Evolutionary conservation across 2,113 vertebrate genomes (phyloP).

Genomic region (Azemiops feae): DNA sequence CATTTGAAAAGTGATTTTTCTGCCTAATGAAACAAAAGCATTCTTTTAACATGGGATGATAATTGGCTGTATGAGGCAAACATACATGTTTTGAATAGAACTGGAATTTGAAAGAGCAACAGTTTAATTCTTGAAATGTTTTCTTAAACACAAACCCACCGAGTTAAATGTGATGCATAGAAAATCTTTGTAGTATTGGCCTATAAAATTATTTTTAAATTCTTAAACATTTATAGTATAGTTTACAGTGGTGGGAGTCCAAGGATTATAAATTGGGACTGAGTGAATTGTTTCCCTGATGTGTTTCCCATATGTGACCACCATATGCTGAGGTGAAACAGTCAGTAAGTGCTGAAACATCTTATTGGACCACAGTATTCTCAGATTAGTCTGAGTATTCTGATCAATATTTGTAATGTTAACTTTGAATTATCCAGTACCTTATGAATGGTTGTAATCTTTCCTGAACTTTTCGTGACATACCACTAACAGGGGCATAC

Average conservation of each 20-base stretch:
- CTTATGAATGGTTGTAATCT: neutral
- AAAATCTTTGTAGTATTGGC: neutral
- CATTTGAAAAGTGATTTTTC: conserved; percentile 7
- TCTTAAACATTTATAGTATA: neutral
- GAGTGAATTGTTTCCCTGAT: neutral
- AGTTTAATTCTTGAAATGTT: neutral
- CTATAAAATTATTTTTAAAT: neutral
- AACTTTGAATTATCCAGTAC: neutral
- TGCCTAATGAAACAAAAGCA: conserved; percentile 4
- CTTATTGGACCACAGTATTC: neutral
- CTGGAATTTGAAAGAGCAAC: neutral
- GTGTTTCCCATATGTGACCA: no score
- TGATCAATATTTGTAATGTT: neutral
- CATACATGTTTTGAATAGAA: neutral
- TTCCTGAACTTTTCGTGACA: neutral
- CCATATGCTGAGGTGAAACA: neutral
- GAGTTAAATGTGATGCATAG: neutral
- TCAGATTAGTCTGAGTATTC: neutral
- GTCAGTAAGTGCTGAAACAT: neutral
- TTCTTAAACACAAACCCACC: neutral
- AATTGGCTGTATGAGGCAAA: neutral
- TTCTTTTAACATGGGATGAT: conserved; percentile 23
- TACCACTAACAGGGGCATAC: neutral
- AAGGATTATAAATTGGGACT: neutral
- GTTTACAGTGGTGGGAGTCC: neutral